Evolutionary conservation across 2,888 invertebrate species (phyloP).

Genomic region (Furcula furcula): DNA sequence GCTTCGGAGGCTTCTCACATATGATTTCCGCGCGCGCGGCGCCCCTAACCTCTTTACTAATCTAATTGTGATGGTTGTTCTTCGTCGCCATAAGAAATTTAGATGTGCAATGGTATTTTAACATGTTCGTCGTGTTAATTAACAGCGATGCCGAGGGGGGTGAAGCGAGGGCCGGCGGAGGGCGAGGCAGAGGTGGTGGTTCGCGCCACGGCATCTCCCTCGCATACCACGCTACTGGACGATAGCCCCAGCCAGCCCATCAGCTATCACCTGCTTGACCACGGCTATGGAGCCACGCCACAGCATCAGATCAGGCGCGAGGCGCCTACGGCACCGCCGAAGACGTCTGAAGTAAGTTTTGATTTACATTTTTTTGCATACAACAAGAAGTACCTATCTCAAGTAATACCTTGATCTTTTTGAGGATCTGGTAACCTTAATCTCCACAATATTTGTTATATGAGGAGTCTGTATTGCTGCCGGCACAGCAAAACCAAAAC

Average conservation of each 20-base stretch:
- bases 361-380: too few relatives aligned
- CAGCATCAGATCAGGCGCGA: slow-evolving; percentile 84
- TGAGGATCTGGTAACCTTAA: too few relatives aligned
- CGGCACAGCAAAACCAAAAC: too few relatives aligned
- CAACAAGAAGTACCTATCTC: too few relatives aligned
- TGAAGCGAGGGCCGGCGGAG: slow-evolving; percentile 81
- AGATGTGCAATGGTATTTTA: slow-evolving; percentile 25
- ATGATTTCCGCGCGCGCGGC: slow-evolving; percentile 77
- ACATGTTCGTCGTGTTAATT: slow-evolving; percentile 36
- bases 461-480: too few relatives aligned
- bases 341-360: slow-evolving; percentile 78
- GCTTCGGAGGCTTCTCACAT: slow-evolving; percentile 69
- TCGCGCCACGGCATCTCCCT: slow-evolving; percentile 78
- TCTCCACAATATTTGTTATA: too few relatives aligned
- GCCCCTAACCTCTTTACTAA: slow-evolving; percentile 79
- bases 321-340: slow-evolving; percentile 78
- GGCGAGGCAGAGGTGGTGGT: slow-evolving; percentile 77
- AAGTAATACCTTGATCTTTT: too few relatives aligned
- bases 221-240: slow-evolving; percentile 75
- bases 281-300: slow-evolving; percentile 93
- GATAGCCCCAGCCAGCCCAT: slow-evolving; percentile 79
- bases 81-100: slow-evolving; percentile 31
- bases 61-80: slow-evolving; percentile 67
- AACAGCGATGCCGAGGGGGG: slow-evolving; percentile 83
- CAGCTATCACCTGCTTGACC: slow-evolving; percentile 91